A percentile compares a stretch with the other conserved stretches of the same genome.
phyloP scores from a whole-genome alignment of 2,797 vertebrate species.

The Xiphorhynchus erythropygius region DNA sequence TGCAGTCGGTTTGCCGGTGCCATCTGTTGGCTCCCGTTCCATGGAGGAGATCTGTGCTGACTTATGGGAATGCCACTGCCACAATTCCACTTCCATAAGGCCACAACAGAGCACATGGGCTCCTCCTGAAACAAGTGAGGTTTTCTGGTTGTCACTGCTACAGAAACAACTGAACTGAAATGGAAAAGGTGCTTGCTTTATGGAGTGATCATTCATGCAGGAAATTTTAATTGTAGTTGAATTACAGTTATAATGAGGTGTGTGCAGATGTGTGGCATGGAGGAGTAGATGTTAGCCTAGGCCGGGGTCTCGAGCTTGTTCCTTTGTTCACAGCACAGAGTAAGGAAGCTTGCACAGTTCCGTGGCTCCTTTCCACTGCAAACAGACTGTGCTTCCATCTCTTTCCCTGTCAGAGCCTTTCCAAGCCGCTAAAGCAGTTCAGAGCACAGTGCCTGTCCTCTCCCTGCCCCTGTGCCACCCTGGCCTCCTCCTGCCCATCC shows the following conservation, averaged over 20 bases:
- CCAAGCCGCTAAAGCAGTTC: neutral
- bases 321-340: neutral
- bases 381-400: neutral
- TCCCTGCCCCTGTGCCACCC: neutral
- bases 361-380: neutral
- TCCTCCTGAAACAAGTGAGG: fast-evolving
- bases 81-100: neutral
- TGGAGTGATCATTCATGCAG: neutral
- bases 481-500: neutral
- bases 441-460: neutral
- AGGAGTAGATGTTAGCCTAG: neutral
- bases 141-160: neutral
- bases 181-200: neutral
- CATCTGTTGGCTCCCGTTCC: conserved; percentile 26
- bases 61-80: neutral
- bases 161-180: neutral
- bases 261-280: neutral
- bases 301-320: neutral
- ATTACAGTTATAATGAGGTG: neutral
- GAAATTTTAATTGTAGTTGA: neutral
- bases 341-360: neutral
- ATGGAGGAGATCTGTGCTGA: neutral
- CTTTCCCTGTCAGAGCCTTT: neutral
- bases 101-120: fast-evolving
- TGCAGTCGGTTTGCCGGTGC: neutral